phyloP scores from a whole-genome alignment of 2,888 invertebrate species.

The Andrena minutula region DNA sequence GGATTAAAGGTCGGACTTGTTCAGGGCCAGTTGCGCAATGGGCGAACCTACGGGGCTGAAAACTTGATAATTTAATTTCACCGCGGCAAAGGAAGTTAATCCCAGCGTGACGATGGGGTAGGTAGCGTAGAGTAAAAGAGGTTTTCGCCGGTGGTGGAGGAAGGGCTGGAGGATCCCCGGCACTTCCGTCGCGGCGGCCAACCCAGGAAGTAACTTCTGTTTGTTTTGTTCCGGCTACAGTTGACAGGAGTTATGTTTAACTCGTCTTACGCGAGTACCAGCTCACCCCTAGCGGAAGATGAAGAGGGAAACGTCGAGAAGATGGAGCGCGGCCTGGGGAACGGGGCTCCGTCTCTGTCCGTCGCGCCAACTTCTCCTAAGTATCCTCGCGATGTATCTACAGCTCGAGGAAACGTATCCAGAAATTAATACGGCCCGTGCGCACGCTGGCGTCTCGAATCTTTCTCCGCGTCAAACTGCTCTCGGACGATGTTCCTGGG shows the following conservation, averaged over 20 bases:
- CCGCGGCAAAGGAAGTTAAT: slow-evolving; percentile 76
- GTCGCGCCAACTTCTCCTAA: neutral
- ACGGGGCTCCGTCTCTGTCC: slow-evolving; percentile 17
- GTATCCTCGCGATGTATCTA: slow-evolving; percentile 20
- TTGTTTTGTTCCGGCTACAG: slow-evolving; percentile 71
- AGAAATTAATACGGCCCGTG: slow-evolving; percentile 34
- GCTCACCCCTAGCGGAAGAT: slow-evolving; percentile 32
- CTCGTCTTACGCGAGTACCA: slow-evolving; percentile 56
- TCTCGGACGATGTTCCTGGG: neutral
- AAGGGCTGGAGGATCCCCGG: slow-evolving; percentile 52
- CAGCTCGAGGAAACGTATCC: slow-evolving; percentile 33
- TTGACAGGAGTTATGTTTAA: slow-evolving; percentile 73
- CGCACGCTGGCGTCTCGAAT: neutral
- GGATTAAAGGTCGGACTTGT: slow-evolving; percentile 63
- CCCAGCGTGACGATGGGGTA: slow-evolving; percentile 65
- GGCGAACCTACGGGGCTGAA: slow-evolving; percentile 46
- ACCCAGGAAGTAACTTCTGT: slow-evolving; percentile 70
- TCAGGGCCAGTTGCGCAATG: slow-evolving; percentile 52
- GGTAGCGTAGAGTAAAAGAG: slow-evolving; percentile 56
- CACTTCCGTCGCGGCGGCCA: slow-evolving; percentile 57
- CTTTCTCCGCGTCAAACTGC: slow-evolving; percentile 9
- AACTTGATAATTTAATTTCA: slow-evolving; percentile 78
- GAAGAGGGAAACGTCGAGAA: slow-evolving; percentile 39
- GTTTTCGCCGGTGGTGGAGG: slow-evolving; percentile 35
- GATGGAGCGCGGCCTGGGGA: slow-evolving; percentile 32